phyloP scores from a whole-genome alignment of 2,113 vertebrate species.

The Triplophysa tibetana region DNA sequence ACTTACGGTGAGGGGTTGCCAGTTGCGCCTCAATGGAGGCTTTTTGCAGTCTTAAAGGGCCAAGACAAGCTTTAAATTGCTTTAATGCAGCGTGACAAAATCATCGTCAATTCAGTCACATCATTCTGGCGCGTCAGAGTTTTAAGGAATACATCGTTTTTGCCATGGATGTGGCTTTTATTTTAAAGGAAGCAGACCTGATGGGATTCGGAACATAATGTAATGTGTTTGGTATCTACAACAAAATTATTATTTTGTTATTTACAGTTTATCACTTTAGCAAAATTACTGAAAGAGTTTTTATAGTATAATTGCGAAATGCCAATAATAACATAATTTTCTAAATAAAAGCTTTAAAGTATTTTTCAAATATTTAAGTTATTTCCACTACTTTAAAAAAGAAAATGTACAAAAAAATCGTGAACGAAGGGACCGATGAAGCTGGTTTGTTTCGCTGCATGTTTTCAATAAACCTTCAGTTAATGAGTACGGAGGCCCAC shows the following conservation, averaged over 20 bases:
- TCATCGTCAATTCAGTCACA: constrained; percentile 51
- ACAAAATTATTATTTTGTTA: neutral
- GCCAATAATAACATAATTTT: too few species aligned
- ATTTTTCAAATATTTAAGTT: neutral
- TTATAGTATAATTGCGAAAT: too few species aligned
- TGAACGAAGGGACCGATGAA: constrained; percentile 13
- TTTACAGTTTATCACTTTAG: neutral
- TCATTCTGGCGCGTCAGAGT: constrained; percentile 21
- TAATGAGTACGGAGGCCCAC: constrained; percentile 51
- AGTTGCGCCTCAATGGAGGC: constrained; percentile 61
- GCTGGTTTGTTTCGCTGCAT: constrained; percentile 43
- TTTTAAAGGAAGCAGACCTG: neutral
- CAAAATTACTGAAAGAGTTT: neutral
- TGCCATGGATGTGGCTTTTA: neutral
- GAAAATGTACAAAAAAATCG: neutral
- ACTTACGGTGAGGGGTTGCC: constrained; percentile 65
- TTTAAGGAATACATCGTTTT: neutral
- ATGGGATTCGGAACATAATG: neutral
- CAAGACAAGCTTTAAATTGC: constrained; percentile 60
- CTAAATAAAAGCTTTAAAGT: neutral
- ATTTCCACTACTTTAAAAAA: constrained; percentile 14
- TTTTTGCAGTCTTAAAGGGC: constrained; percentile 59
- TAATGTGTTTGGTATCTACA: neutral
- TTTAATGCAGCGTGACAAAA: constrained; percentile 59
- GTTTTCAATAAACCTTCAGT: constrained; percentile 56